Conservation (phyloP, 2,888 invertebrate genomes). For the Pediacus dermestoides region DNA sequence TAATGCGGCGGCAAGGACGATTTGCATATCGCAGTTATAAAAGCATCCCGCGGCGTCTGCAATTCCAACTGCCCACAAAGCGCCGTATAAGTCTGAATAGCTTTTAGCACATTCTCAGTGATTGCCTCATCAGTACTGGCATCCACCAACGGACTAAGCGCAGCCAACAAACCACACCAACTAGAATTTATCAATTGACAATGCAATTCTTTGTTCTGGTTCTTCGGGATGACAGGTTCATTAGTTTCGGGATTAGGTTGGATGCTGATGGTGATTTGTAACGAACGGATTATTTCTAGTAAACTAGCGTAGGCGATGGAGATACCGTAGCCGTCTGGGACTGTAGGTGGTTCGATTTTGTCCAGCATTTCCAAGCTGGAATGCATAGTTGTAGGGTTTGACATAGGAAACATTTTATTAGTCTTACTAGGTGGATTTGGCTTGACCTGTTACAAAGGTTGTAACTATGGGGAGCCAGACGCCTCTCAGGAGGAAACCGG, state of each 20-base stretch:
- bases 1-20: constrained; percentile 96
- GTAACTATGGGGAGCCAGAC: constrained; percentile 88
- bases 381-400: not conserved
- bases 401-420: constrained; percentile 8
- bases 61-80: constrained; percentile 82
- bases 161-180: constrained; percentile 92
- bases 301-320: constrained; percentile 93
- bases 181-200: constrained; percentile 85
- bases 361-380: constrained; percentile 91
- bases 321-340: constrained; percentile 97
- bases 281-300: constrained; percentile 85
- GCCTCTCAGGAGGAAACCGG: constrained; percentile 90
- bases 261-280: constrained; percentile 66
- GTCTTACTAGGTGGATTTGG: constrained; percentile 85
- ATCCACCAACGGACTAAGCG: constrained; percentile 86
- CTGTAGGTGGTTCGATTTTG: constrained; percentile 86
- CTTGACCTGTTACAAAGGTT: constrained; percentile 78
- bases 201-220: constrained; percentile 53
- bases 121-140: constrained; percentile 93
- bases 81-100: constrained; percentile 85
- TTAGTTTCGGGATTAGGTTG: constrained; percentile 46
- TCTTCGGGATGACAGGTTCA: constrained; percentile 11
- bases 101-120: constrained; percentile 86
- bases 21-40: constrained; percentile 91
- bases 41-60: constrained; percentile 83